phyloP scores from a whole-genome alignment of 1,140 invertebrate genomes.

The Caenorhabditis tropicalis region DNA sequence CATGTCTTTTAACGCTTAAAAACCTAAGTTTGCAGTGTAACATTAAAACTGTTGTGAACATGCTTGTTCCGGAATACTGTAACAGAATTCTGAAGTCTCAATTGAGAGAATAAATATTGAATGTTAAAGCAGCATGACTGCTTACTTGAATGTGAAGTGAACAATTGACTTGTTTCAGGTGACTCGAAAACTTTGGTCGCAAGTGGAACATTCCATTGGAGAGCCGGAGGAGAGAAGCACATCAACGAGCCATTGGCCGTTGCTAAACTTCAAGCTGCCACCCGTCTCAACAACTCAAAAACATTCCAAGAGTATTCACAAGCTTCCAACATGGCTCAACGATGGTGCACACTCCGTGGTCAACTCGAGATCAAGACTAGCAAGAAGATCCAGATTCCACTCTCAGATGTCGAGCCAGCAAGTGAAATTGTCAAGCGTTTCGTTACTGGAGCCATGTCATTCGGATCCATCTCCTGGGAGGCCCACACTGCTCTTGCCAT shows the following conservation, averaged over 20 bases:
- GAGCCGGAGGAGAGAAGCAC: slow-evolving; percentile 94
- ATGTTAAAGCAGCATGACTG: neutral
- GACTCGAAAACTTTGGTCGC: slow-evolving; percentile 85
- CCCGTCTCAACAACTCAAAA: slow-evolving; percentile 80
- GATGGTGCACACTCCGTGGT: slow-evolving; percentile 87
- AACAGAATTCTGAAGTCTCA: neutral
- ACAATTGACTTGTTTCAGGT: slow-evolving; percentile 52
- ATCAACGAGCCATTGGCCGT: slow-evolving; percentile 94
- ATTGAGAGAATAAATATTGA: neutral
- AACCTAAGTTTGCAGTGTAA: slow-evolving; percentile 7
- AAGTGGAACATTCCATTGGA: slow-evolving; percentile 93
- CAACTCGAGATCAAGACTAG: slow-evolving; percentile 84
- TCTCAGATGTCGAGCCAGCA: slow-evolving; percentile 88
- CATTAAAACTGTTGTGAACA: neutral
- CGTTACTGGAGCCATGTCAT: slow-evolving; percentile 82
- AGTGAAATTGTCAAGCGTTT: slow-evolving; percentile 92
- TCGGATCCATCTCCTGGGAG: slow-evolving; percentile 90
- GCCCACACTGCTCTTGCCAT: slow-evolving; percentile 91
- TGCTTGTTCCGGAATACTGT: neutral
- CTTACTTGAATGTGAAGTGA: neutral
- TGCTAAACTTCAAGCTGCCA: slow-evolving; percentile 91
- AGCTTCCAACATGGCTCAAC: slow-evolving; percentile 85
- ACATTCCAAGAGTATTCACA: slow-evolving; percentile 89
- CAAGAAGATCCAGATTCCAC: slow-evolving; percentile 78
- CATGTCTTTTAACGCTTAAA: slow-evolving; percentile 2